Evolutionary conservation across 2,888 invertebrate species (phyloP).

Genomic region (Lithophane leautieri): DNA sequence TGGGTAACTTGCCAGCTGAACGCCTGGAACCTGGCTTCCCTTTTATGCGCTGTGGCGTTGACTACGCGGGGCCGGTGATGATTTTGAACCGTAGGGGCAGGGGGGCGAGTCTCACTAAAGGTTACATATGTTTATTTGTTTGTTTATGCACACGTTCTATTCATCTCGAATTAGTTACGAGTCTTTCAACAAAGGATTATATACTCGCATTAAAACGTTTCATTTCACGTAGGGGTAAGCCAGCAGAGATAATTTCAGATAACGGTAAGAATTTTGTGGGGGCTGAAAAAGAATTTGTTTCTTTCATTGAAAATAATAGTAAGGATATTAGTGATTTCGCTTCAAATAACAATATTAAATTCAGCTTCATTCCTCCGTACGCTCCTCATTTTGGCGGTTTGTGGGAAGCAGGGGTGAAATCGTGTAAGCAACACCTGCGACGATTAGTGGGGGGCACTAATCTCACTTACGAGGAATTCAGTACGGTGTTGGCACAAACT

Average conservation of each 20-base stretch:
- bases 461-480: neutral
- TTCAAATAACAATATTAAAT: too few species aligned
- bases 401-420: too few species aligned
- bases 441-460: neutral
- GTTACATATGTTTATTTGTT: neutral
- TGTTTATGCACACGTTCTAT: neutral
- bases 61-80: too few species aligned
- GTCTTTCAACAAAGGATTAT: neutral
- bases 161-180: neutral
- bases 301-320: neutral
- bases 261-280: neutral
- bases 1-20: slow-evolving; percentile 1
- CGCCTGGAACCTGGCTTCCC: neutral
- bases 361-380: too few species aligned
- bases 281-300: neutral
- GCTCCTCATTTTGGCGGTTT: too few species aligned
- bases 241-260: neutral
- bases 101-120: neutral
- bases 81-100: neutral
- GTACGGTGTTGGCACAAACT: neutral
- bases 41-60: neutral
- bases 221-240: neutral
- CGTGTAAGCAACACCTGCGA: neutral
- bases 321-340: too few species aligned
- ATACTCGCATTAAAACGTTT: neutral